Base-by-base conservation (phyloP, 1,140 invertebrate species). In the Philaenus spumarius region DNA sequence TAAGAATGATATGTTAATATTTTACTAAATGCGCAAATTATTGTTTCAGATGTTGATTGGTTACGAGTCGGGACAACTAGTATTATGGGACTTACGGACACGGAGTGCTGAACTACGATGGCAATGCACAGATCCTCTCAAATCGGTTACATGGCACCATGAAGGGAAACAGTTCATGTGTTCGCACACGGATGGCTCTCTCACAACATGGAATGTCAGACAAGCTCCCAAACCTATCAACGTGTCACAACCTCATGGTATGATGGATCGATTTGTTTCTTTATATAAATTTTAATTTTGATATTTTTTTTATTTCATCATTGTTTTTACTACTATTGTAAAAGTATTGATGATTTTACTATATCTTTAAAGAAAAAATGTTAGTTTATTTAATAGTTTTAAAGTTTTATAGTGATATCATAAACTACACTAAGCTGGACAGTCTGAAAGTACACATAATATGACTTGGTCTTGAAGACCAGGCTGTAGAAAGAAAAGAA, bases 161-260 rank as follows among this genome's bases (percentile, higher is more conserved):
- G 96, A 99, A 74, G 97, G 96, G 57, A 95, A 97, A 78, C 92
- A 95, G 76, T 96, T 99, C 73, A 94, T 99, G 85, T 94, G 90
- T 63, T 90, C 90, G 66, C 95, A 98, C 73, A 84, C 82, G 11
- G 95, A 99, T 77, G 97, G 97, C 46, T 94, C 91, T 42, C 80
- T 98, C 42, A 87, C 87, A 54, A 96, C 93, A 24, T 98, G 95
- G 95, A 87, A 83, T 65, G 77, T 88, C 14, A 83, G 87, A 66
- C 81, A 84, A 60, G 78, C 81, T 45, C 71, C 79, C 23, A 91
- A 93, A 73, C 90, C 93, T 7, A 77, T 85, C 48, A 87, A 83
- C 62, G 76, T 93, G 62, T 85, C 87, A 37, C 88, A 87, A 77
- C 95, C 95, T 43, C 95, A 98, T 75, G 92, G 93, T 96, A 75